Percentiles rank a stretch among this genome's conserved stretches.
These are phyloP conservation scores for Eupsilia transversa DNA, from an alignment of 2,888 invertebrate species.

Conservation along the genomic window DNA sequence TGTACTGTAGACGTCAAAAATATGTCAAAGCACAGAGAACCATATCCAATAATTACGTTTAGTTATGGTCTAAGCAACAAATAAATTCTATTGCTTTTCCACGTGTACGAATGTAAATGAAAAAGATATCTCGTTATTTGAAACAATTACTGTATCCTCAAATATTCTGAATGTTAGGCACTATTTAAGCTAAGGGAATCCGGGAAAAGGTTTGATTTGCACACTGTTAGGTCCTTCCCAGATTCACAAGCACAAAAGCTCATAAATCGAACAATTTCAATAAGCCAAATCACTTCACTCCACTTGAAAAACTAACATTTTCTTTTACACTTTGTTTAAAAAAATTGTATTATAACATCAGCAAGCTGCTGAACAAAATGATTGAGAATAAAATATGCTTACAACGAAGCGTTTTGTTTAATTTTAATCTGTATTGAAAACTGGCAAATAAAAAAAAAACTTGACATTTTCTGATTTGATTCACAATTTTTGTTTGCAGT, in stretches of 20 bases:
- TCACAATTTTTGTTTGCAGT: constrained; percentile 84
- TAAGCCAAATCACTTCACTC: neutral
- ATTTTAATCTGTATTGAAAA: constrained; percentile 66
- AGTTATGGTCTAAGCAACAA: neutral
- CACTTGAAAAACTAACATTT: neutral
- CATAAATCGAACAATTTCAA: neutral
- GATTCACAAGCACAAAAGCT: neutral
- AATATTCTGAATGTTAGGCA: neutral
- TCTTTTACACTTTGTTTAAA: too few relatives aligned
- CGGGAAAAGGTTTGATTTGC: neutral
- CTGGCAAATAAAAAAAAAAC: constrained; percentile 73
- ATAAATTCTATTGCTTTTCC: too few relatives aligned
- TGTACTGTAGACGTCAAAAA: constrained; percentile 59
- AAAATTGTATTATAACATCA: neutral
- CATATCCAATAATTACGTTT: constrained; percentile 36
- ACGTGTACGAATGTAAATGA: neutral
- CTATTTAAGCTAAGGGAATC: neutral
- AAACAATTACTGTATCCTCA: neutral
- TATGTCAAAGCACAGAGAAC: constrained; percentile 60
- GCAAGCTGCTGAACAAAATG: neutral
- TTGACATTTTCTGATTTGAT: constrained; percentile 81
- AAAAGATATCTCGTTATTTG: neutral
- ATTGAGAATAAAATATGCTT: neutral
- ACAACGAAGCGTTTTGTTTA: constrained; percentile 15
- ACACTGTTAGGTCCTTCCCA: neutral